Conservation (phyloP, 2,797 vertebrate genomes). For the Acipenser oxyrinchus region DNA sequence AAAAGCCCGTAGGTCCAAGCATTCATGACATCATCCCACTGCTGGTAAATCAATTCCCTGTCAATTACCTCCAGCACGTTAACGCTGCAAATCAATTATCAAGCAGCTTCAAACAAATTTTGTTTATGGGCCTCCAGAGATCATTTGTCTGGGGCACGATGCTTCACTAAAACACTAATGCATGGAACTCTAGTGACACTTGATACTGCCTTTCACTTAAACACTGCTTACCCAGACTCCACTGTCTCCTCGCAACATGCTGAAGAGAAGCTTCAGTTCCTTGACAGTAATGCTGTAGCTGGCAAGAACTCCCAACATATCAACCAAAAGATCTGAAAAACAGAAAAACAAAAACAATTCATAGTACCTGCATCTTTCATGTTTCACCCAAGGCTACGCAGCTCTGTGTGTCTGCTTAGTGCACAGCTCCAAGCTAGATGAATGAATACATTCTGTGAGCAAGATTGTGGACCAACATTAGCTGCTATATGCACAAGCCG, state of each 20-base stretch:
- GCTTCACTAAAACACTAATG: conserved; percentile 30
- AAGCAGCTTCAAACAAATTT: conserved; percentile 44
- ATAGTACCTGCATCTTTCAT: background rate
- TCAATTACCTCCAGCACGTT: conserved; percentile 49
- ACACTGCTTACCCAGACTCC: conserved; percentile 85
- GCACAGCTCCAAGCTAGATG: background rate
- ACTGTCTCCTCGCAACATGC: conserved; percentile 87
- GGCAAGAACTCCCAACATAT: conserved; percentile 94
- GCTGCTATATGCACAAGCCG: background rate
- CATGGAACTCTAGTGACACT: conserved; percentile 37
- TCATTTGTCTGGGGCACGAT: conserved; percentile 17
- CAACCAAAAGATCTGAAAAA: conserved; percentile 82
- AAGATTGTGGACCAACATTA: background rate
- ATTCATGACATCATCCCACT: conserved; percentile 39
- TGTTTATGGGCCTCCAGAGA: conserved; percentile 40
- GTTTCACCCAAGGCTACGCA: background rate
- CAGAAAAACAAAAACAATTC: conserved; percentile 10
- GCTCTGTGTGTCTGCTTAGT: background rate
- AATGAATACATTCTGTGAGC: background rate
- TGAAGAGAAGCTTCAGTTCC: conserved; percentile 94
- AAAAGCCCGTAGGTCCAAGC: conserved; percentile 2
- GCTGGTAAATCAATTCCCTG: conserved; percentile 55
- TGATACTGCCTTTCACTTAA: conserved; percentile 30
- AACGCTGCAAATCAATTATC: conserved; percentile 50
- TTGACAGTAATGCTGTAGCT: conserved; percentile 98